Base-by-base conservation (phyloP, 2,113 vertebrate species). In the Alectura lathami region DNA sequence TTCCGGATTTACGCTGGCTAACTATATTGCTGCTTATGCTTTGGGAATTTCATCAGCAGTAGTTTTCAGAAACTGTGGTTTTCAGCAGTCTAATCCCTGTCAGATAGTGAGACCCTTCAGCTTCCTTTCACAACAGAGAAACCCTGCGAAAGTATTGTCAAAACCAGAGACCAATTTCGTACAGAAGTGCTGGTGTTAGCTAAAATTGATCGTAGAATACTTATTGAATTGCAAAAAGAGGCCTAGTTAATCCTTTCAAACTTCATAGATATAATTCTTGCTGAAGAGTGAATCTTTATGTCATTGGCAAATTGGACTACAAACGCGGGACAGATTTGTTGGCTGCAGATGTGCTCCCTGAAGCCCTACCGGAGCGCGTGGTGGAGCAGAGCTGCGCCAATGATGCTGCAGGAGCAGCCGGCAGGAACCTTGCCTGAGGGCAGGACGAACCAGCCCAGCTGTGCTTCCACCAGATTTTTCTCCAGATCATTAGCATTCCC, bases 321-420 rank as follows among this genome's bases (percentile, higher is more conserved):
- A 13, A 6, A n/a, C 11, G 30, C 13, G 1, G 74, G 57, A 5
- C n/a, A 68, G 83, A 54, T 74, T 29, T 60, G 79, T 10, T 32
- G 66, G 32, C 6, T 43, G 68, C 56, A 48, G 68, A 51, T n/a
- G 53, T 12, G 43, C 29, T 36, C 11, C 32, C 34, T 3, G 2
- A 20, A 60, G 62, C 29, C 32, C 13, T 6, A 22, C 8, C 43
- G 8, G 59, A 9, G 13, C 6, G 3, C 14, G 8, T 8, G 26
- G 24, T 3, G 38, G 84, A 47, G 56, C 30, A 15, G 13, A 1
- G 21, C 53, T 59, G 48, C 8, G 7, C 48, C 2, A 1, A n/a
- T 6, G 17, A 18, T 13, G 16, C 6, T 5, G 3, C 2, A 1
- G 70, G 45, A 1, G 26, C 42, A 3, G 40, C n/a, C 0, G 0